Evolutionary conservation across 53 echinoderm and acorn worm genomes (phyloP).

Genomic region (Stichopus horrens): DNA sequence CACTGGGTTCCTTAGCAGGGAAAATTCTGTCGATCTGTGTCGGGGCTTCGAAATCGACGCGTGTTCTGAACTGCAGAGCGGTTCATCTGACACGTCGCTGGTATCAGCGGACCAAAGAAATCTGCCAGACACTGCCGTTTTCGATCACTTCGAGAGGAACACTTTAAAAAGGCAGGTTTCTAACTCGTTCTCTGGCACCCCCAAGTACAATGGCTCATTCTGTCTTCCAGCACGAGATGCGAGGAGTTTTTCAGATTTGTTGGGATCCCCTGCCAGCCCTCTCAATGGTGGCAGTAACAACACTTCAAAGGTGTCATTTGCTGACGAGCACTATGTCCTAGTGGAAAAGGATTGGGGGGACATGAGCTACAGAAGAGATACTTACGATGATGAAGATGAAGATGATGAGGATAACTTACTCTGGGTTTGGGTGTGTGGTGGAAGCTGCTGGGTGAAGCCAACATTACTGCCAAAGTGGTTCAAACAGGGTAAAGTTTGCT

Average conservation of each 20-base stretch:
- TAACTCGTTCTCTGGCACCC: neutral
- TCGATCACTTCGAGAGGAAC: constrained; percentile 30
- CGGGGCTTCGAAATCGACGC: neutral
- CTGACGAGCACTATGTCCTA: constrained; percentile 1
- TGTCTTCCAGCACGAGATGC: neutral
- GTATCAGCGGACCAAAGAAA: constrained; percentile 5
- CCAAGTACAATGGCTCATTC: neutral
- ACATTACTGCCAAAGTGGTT: constrained; percentile 83
- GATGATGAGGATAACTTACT: constrained; percentile 52
- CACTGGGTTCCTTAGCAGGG: neutral
- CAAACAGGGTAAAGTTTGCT: constrained; percentile 54
- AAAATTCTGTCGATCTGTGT: constrained; percentile 6
- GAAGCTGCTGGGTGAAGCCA: constrained; percentile 80
- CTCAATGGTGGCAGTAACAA: neutral
- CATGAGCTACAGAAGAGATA: neutral
- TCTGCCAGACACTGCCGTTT: constrained; percentile 8
- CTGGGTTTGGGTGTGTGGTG: constrained; percentile 89
- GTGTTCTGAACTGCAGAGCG: neutral
- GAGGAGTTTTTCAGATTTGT: constrained; percentile 21
- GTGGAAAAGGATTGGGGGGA: constrained; percentile 1
- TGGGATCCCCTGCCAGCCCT: neutral
- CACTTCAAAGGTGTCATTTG: constrained; percentile 9
- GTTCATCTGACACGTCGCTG: neutral
- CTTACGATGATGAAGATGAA: constrained; percentile 17
- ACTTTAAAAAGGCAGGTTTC: constrained; percentile 8